Evolutionary conservation across 2,888 invertebrate species (phyloP).

Genomic region (Cryptus viduatorius): DNA sequence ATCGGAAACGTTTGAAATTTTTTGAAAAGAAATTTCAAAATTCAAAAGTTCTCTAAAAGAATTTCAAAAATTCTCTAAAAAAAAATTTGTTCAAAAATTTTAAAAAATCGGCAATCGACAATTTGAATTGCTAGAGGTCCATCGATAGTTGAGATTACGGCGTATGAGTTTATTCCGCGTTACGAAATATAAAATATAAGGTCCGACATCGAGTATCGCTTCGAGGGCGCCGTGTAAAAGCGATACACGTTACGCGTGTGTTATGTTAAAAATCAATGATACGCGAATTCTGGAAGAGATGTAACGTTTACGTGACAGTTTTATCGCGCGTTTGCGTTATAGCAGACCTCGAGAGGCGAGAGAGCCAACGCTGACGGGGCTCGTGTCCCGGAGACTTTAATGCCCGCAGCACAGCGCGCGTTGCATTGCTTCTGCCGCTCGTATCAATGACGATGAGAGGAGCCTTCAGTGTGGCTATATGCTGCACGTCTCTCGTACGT

Average conservation of each 20-base stretch:
- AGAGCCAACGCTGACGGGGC: slow-evolving; percentile 30
- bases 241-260: background rate
- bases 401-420: slow-evolving; percentile 67
- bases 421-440: slow-evolving; percentile 58
- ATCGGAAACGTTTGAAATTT: no score
- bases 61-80: no score
- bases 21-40: no score
- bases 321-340: slow-evolving; percentile 65
- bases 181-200: background rate
- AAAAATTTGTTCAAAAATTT: no score
- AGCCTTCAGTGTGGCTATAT: slow-evolving; percentile 30
- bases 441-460: slow-evolving; percentile 65
- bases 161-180: no score
- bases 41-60: no score
- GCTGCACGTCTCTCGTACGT: slow-evolving; percentile 58
- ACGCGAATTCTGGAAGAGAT: slow-evolving; percentile 50
- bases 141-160: no score
- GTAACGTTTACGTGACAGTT: slow-evolving; percentile 61
- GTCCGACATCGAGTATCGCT: background rate
- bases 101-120: no score
- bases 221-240: background rate
- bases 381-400: slow-evolving; percentile 71
- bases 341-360: slow-evolving; percentile 67
- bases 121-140: no score
- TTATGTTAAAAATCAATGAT: slow-evolving; percentile 54